Evolutionary conservation across 2,888 invertebrate genomes (phyloP).

Genomic region (Lasioglossum vierecki): DNA sequence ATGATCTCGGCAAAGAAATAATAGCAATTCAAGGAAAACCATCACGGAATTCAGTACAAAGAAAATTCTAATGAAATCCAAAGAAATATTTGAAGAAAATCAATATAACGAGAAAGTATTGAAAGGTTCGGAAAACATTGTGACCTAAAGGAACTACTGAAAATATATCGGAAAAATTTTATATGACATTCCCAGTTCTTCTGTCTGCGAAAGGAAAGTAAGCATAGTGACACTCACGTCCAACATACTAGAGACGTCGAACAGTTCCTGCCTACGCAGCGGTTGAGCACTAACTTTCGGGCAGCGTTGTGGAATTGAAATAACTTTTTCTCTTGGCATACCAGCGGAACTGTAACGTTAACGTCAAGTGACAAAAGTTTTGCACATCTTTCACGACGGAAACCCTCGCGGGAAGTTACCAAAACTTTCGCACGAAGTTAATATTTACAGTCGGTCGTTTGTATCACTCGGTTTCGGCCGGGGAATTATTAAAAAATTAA

Average conservation of each 20-base stretch:
- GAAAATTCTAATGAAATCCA: neutral
- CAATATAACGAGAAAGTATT: neutral
- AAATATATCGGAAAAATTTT: neutral
- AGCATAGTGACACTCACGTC: neutral
- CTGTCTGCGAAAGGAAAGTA: neutral
- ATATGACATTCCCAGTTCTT: neutral
- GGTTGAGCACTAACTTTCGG: neutral
- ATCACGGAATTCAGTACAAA: neutral
- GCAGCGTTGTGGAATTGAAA: constrained; percentile 3
- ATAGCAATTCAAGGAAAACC: neutral
- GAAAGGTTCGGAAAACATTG: neutral
- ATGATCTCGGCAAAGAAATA: neutral
- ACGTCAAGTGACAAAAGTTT: constrained; percentile 26
- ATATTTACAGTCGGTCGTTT: constrained; percentile 40
- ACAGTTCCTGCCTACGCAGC: neutral
- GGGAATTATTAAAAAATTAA: constrained; percentile 17
- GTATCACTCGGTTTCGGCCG: constrained; percentile 18
- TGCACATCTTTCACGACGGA: constrained; percentile 22
- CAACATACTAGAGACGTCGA: neutral
- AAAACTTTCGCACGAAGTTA: constrained; percentile 24
- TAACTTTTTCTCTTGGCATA: constrained; percentile 15
- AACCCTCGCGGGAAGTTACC: neutral
- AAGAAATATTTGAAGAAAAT: neutral
- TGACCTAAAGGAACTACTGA: neutral
- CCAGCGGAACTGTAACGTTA: constrained; percentile 13